Evolutionary conservation across 2,888 invertebrate species (phyloP).

Genomic region (Frankliniella fusca): DNA sequence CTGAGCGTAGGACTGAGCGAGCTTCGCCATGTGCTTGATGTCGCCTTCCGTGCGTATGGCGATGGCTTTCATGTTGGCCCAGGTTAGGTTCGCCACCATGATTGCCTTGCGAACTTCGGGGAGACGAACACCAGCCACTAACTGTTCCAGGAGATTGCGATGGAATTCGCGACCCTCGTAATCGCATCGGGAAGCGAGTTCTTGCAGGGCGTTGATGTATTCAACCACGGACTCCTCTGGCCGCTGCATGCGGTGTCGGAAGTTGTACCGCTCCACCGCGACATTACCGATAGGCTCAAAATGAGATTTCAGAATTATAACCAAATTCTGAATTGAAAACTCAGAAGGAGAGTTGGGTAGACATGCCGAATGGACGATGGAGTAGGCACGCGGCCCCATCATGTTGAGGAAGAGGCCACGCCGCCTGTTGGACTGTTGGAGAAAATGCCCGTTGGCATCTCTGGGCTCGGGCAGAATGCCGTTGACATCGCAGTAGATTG

Average conservation of each 20-base stretch:
- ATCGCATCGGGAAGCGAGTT: not conserved
- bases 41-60: not conserved
- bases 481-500: no score
- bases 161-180: not conserved
- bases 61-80: no score
- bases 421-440: no score
- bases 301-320: not conserved
- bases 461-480: no score
- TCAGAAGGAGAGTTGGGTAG: not conserved
- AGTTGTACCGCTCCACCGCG: not conserved
- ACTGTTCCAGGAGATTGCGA: not conserved
- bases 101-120: not conserved
- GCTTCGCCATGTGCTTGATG: not conserved
- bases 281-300: not conserved
- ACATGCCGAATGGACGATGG: not conserved
- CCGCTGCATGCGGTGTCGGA: not conserved
- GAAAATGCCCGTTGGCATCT: no score
- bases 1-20: no score
- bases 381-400: no score
- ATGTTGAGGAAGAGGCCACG: no score
- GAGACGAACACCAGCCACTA: not conserved
- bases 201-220: not conserved
- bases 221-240: not conserved
- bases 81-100: no score
- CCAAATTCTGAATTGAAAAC: not conserved